Evolutionary conservation across 2,113 vertebrate species (phyloP), one percentile per base, ranked within the genome.

Genomic region (Dunckerocampus dactyliophorus): DNA sequence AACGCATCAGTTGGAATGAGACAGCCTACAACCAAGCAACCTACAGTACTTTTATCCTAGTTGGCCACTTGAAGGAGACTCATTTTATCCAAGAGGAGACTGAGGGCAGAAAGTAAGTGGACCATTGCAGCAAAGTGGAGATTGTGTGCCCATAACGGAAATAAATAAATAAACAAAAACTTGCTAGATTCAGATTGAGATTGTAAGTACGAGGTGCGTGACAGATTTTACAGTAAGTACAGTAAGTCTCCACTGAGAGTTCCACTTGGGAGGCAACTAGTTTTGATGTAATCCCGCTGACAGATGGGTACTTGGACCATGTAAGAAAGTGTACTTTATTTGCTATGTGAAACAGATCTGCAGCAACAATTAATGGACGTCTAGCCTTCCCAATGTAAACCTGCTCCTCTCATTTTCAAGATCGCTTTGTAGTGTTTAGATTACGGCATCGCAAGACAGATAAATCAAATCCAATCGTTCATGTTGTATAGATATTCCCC

Each of bases 211-310:
- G 12, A 51, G 17, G 24, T 34, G 51, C 28, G 15, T n/a, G 28
- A 52, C 50, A 50, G 20, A 13, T 50, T 20, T 22, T 14, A 22
- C 14, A 52, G 50, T 52, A 28, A 53, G 8, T 34, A 34, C 51
- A 53, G 16, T 53, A 53, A 12, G 28, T 34, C 51, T 34, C 28
- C 51, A 53, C 16, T 2, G 51, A 22, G 15, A 17, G 15, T 3
- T 12, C 17, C 28, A 34, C 28, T 37, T 54, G 28, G 17, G 28
- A 34, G 37, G 28, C 17, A 19, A 54, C 17, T 34, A 37, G 52
- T 54, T 54, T 54, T 54, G 52, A 16, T 37, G 28, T 54, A 54
- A n/a, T 54, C 52, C 52, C 1, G 28, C 17, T 54, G 28, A 54
- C 52, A 54, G 52, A 54, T 54, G 52, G 28, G 28, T 24, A 54